phyloP scores from a whole-genome alignment of 2,113 vertebrate genomes.

The Panthera leo region DNA sequence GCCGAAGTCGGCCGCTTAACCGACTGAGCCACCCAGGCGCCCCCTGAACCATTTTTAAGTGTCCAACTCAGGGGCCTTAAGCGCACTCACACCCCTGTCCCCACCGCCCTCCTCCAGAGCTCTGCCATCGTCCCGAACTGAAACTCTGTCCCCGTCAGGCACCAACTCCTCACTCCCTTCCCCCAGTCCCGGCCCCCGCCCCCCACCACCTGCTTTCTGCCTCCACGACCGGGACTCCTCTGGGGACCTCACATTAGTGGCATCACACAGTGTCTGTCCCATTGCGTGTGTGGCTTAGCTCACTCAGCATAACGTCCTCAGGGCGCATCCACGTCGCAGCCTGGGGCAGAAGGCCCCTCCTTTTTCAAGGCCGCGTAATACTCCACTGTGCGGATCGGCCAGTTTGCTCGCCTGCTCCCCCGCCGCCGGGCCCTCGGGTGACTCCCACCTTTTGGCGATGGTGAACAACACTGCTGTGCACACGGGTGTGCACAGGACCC shows the following conservation, averaged over 20 bases:
- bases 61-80: accelerated
- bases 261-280: accelerated
- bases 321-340: accelerated
- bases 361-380: neutral
- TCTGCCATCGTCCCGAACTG: neutral
- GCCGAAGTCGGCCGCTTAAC: too few relatives aligned
- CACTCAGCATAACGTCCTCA: neutral
- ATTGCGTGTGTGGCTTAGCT: neutral
- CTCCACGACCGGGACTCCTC: accelerated
- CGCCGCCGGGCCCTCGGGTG: accelerated
- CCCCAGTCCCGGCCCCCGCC: neutral
- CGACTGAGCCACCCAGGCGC: too few relatives aligned
- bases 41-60: neutral
- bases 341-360: neutral
- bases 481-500: neutral
- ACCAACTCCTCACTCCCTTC: too few relatives aligned
- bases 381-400: accelerated
- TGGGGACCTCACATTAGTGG: neutral
- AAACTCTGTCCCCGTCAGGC: neutral
- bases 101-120: neutral
- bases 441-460: too few relatives aligned
- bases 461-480: accelerated
- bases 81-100: neutral
- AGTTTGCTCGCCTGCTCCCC: accelerated
- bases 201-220: neutral